Base-by-base conservation (phyloP, 64 coral and sea anemone species). In the Actinia tenebrosa region DNA sequence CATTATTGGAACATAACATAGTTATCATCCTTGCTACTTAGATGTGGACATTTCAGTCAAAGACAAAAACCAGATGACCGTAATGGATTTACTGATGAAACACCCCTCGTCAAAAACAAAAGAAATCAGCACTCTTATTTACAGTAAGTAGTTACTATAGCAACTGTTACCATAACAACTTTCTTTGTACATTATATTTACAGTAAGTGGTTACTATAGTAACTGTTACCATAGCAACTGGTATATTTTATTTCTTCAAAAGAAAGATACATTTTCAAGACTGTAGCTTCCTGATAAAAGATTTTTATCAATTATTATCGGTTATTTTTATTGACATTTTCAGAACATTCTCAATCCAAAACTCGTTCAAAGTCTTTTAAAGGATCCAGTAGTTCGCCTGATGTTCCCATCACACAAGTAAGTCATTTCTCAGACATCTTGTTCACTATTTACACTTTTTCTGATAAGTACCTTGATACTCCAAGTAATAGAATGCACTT, bases 61-160 rank as follows among this genome's bases (percentile, higher is more conserved):
- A 37, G 86, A 94, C 72, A 87, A 86, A 25, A 90, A 80, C 56
- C 85, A 89, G n/a, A 75, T 54, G 26, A 94, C 92, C 13, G 92
- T 94, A 13, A 84, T 91, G 80, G 92, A 94, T 88, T 83, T 94
- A 52, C 52, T 94, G 25, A 80, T 84, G 37, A 64, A 54, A 18
- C 89, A 94, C 45, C 92, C 92, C n/a, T 87, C 92, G 50, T 56
- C 85, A 62, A 86, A 77, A 60, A 77, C 92, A 77, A 82, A 15
- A 46, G 89, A 94, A 44, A 94, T 94, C 22, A 90, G 78, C 23
- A 86, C 82, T 19, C 86, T 89, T 18, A 94, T 94, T 22, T 94
- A 87, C 77, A 87, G 92, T 94, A 83, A 16, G 92, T 91, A 14
- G 15, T 53, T 79, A 5, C 22, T 10, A 43, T 18, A 71, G 44